Conservation (phyloP, 2,797 vertebrate species). For the Ctenopoma multispine region DNA sequence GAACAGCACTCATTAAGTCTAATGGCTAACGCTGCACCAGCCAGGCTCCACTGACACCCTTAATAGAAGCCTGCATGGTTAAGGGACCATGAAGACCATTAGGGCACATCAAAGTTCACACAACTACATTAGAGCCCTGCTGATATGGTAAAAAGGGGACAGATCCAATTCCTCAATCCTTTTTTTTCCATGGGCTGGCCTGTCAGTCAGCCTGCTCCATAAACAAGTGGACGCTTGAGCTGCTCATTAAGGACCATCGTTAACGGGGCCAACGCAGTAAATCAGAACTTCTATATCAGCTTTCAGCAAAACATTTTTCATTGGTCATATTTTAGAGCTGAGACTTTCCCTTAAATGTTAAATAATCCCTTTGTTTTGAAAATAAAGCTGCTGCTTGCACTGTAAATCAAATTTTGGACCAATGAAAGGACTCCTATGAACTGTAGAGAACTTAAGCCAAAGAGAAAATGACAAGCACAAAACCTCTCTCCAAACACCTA, state of each 20-base stretch:
- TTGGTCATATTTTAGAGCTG: slow-evolving; percentile 87
- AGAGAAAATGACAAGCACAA: slow-evolving; percentile 38
- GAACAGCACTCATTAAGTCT: slow-evolving; percentile 80
- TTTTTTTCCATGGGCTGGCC: slow-evolving; percentile 63
- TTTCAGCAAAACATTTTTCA: slow-evolving; percentile 85
- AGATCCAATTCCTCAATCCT: slow-evolving; percentile 75
- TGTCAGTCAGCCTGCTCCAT: slow-evolving; percentile 75
- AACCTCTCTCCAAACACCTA: slow-evolving; percentile 7
- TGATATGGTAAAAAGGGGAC: slow-evolving; percentile 71
- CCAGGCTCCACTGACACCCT: slow-evolving; percentile 81
- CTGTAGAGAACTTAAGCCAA: slow-evolving; percentile 35
- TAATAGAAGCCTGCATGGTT: slow-evolving; percentile 80
- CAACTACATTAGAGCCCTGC: slow-evolving; percentile 62
- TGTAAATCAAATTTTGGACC: slow-evolving; percentile 65
- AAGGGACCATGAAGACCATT: slow-evolving; percentile 82
- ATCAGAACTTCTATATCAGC: slow-evolving; percentile 72
- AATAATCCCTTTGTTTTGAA: slow-evolving; percentile 63
- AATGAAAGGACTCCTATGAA: slow-evolving; percentile 40
- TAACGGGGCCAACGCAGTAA: slow-evolving; percentile 71
- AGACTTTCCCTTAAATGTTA: slow-evolving; percentile 64
- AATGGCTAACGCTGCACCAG: slow-evolving; percentile 80
- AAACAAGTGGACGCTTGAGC: slow-evolving; percentile 77
- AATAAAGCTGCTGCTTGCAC: slow-evolving; percentile 46
- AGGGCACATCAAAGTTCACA: slow-evolving; percentile 84
- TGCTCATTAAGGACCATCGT: slow-evolving; percentile 75